A percentile compares a stretch with the other conserved stretches of the same genome.
These are phyloP conservation scores for Actinernus sp. DNA, from an alignment of 92 coral and sea anemone species.

Conservation along the genomic window DNA sequence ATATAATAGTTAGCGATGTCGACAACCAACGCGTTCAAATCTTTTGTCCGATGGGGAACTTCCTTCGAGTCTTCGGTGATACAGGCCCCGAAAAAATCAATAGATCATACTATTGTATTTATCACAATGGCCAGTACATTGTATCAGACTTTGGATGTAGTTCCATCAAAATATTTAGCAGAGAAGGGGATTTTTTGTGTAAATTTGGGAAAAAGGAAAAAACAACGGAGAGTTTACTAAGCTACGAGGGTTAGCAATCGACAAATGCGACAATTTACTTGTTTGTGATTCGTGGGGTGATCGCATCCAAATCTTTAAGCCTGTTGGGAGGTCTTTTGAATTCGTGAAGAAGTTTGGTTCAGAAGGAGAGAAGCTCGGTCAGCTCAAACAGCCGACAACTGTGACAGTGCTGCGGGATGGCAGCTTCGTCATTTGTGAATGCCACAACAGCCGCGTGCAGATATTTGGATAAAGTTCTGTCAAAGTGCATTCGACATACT, in stretches of 20 bases:
- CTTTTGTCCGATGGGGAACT: slow-evolving; percentile 36
- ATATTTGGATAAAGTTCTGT: slow-evolving; percentile 29
- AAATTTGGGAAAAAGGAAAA: slow-evolving; percentile 30
- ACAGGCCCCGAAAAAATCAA: slow-evolving; percentile 26
- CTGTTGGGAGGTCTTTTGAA: slow-evolving; percentile 10
- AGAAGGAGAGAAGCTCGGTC: slow-evolving; percentile 31
- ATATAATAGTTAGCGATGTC: slow-evolving; percentile 60
- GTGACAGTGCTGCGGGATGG: slow-evolving; percentile 46
- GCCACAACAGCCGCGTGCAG: slow-evolving; percentile 33
- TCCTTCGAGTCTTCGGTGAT: slow-evolving; percentile 23
- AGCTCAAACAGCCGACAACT: slow-evolving; percentile 23
- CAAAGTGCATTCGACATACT: too few species aligned
- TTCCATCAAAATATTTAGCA: slow-evolving; percentile 4
- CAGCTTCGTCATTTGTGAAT: slow-evolving; percentile 50
- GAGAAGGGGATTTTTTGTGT: slow-evolving; percentile 11
- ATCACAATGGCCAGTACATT: slow-evolving; percentile 23
- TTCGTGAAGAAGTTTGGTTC: slow-evolving; percentile 29
- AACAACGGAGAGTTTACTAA: too few species aligned
- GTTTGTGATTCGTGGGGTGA: slow-evolving; percentile 35
- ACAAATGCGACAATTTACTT: slow-evolving; percentile 36
- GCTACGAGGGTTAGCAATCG: slow-evolving; percentile 36
- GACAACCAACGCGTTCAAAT: slow-evolving; percentile 63
- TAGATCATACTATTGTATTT: slow-evolving; percentile 30
- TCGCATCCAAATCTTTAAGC: slow-evolving; percentile 40
- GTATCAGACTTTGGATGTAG: slow-evolving; percentile 25